Evolutionary conservation across 2,888 invertebrate species (phyloP), one percentile per base, ranked within the genome.

Genomic region (Allophyes oxyacanthae): DNA sequence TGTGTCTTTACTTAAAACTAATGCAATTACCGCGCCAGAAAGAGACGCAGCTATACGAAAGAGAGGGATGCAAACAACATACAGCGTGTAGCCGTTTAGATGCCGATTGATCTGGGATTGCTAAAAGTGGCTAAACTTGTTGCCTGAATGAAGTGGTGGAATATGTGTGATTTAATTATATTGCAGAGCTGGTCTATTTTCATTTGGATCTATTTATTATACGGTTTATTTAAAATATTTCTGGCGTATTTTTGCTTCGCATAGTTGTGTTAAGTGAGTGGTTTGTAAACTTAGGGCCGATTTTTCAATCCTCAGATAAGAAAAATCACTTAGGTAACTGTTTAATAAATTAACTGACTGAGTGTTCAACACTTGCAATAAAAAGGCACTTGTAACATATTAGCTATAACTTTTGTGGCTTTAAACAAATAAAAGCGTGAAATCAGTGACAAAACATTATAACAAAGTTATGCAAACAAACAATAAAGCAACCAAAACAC

Each of bases 1-100:
- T 73, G 71, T 63, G 63, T 66, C 78, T 82, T 82, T 79, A 80
- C 82, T 83, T 81, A 82, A 81, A 82, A 83, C 82, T 75, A 82
- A 83, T 79, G 79, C 78, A 71, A 80, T 83, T 80, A 80, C 48
- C 37, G 68, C 1, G 54, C 11, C 5, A 15, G 44, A 70, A n/a
- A 20, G 61, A 56, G 68, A 73, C 42, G 8, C 8, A 4, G 11
- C 11, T 38, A 46, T 52, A 49, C 3, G 36, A 30, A 10, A 28
- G 61, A 60, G 0, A 13, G 15, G 20, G 46, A 48, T 11, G 6
- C 3, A 4, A 1, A 49, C 6, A 56, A 6, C 20, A 33, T 51
- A 45, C 50, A 49, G 25, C 6, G 34, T 64, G 34, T 40, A 40
- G 15, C 33, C 30, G 41, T 44, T 58, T 58, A 38, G 43, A 50